Evolutionary conservation across 2,888 invertebrate species (phyloP), one percentile per base, ranked within the genome.

Genomic region (Meteorus cinctellus): DNA sequence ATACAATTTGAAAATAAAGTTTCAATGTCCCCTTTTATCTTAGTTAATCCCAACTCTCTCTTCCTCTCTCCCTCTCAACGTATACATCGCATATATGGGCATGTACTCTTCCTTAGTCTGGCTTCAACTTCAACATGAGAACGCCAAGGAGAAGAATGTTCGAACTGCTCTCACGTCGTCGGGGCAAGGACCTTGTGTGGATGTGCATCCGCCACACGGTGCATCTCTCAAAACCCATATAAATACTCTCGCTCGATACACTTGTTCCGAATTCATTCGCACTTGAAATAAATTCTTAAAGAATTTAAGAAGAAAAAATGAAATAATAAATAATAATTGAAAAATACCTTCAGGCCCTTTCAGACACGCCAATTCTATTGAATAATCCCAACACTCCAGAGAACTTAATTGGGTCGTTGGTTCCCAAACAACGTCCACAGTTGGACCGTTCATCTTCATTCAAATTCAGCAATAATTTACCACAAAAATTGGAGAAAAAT

Each of bases 301-400:
- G 36, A 12, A 45, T 45, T 34, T 2, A 4, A 14, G 48, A 16
- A 4, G 2, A 16, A 48, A n/a, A 48, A 65, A 19, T 31, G 2
- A 8, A 65, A 41, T 14, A 36, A 14, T 3, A 31, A 31, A 63
- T 16, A 63, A 63, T 60, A 60, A 24, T 45, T 27, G 6, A n/a
- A 62, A 72, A 69, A 63, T 88, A 95, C 95, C 95, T 94, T 95
- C 93, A 80, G 93, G 93, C 84, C 94, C 95, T 88, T 94, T 92
- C 83, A 95, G 91, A 89, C 95, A 95, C 88, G 95, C 95, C 90
- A 96, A 90, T 89, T 96, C 96, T 84, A 96, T 94, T 67, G 95
- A 94, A 88, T 96, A 96, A 92, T 96, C 96, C 96, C 96, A 96
- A 85, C 93, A 93, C 88, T 96, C 96, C 89, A 96, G 90, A 71